Conservation (phyloP, 2,888 invertebrate genomes). For the Anaspis maculata region DNA sequence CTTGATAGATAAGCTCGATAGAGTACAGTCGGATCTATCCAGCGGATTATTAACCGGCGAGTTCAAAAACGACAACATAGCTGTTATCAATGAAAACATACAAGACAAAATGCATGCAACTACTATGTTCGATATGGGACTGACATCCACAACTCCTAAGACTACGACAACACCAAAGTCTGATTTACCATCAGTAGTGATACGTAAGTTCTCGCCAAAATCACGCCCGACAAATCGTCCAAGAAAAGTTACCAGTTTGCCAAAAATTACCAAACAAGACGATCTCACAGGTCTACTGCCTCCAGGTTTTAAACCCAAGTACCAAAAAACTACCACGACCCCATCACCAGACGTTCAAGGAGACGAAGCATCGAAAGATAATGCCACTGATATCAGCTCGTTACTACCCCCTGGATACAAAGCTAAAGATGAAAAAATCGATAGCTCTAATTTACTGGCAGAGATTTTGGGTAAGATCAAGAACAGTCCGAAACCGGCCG, state of each 20-base stretch:
- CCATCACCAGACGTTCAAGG: too few species aligned
- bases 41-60: slow-evolving; percentile 68
- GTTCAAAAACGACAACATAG: slow-evolving; percentile 59
- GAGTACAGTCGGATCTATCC: slow-evolving; percentile 76
- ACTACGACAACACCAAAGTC: slow-evolving; percentile 33
- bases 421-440: slow-evolving; percentile 19
- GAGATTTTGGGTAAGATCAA: slow-evolving; percentile 23
- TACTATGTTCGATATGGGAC: slow-evolving; percentile 24
- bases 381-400: slow-evolving; percentile 50
- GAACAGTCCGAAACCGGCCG: slow-evolving; percentile 10
- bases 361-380: slow-evolving; percentile 33
- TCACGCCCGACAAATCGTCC: slow-evolving; percentile 26
- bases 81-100: slow-evolving; percentile 51
- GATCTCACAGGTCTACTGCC: slow-evolving; percentile 47
- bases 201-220: slow-evolving; percentile 54
- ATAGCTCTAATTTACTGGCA: slow-evolving; percentile 22
- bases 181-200: slow-evolving; percentile 53
- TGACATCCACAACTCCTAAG: slow-evolving; percentile 36
- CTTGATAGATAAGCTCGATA: slow-evolving; percentile 76
- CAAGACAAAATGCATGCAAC: slow-evolving; percentile 32
- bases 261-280: background rate
- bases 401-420: slow-evolving; percentile 60
- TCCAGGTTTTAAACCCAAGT: slow-evolving; percentile 52
- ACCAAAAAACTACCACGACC: too few species aligned
- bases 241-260: too few species aligned